Evolutionary conservation across 92 coral and sea anemone genomes (phyloP).

Genomic region (Metridium senile): DNA sequence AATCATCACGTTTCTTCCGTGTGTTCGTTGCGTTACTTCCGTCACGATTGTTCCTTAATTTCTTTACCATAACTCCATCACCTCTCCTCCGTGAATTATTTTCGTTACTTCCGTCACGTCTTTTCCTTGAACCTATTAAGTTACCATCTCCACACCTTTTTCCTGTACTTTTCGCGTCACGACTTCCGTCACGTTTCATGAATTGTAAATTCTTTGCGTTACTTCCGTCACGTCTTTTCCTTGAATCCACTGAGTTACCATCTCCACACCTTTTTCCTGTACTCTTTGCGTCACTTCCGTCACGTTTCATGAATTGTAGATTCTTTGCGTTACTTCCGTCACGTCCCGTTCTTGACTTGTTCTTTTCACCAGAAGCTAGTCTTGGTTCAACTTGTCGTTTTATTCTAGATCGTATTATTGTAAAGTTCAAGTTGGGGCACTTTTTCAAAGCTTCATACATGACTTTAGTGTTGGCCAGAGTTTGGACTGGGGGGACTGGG

Average conservation of each 20-base stretch:
- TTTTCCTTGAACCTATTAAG: neutral
- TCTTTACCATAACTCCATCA: neutral
- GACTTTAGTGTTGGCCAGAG: constrained; percentile 11
- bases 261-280: neutral
- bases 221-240: neutral
- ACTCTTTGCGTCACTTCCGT: too few relatives aligned
- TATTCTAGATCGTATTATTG: constrained; percentile 8
- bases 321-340: neutral
- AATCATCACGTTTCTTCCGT: neutral
- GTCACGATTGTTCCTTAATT: neutral
- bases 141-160: neutral
- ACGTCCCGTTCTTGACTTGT: neutral
- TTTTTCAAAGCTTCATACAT: constrained; percentile 10
- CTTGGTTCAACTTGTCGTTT: neutral
- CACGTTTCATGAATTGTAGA: neutral
- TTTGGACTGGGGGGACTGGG: constrained; percentile 43
- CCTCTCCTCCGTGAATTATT: neutral
- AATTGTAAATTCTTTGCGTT: neutral
- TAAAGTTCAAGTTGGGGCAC: constrained; percentile 20
- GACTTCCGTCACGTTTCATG: neutral
- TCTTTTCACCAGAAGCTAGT: neutral
- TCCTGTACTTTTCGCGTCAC: too few relatives aligned
- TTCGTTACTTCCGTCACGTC: neutral
- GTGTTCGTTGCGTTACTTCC: neutral
- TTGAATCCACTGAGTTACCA: neutral